Evolutionary conservation across 2,888 invertebrate species (phyloP), one percentile per base, ranked within the genome.

Genomic region (Lasioglossum lativentre): DNA sequence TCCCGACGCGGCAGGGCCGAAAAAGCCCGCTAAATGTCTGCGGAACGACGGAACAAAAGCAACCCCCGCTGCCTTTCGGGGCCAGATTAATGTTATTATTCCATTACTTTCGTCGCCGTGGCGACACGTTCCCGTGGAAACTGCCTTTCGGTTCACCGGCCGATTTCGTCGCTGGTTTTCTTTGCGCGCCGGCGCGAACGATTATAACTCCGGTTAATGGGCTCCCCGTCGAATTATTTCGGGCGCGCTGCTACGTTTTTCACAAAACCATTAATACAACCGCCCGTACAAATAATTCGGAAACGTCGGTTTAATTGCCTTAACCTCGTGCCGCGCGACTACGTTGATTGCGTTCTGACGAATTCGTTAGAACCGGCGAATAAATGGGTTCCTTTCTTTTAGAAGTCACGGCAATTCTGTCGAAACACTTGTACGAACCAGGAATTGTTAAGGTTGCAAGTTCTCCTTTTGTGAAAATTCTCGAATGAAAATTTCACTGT

Each of bases 21-120:
- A 86, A 86, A 80, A 86, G 77, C 77, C 56, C 42, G 80, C 70
- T 71, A 52, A 86, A 80, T 74, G 84, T 80, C 76, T 84, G 63
- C 76, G 52, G 76, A 72, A 73, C 72, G 45, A 34, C 66, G 75
- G 70, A 77, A 85, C 76, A 59, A 82, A 78, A 82, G 78, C 71
- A 78, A 66, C 63, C 63, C 63, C n/a, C 47, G 34, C 63, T 73
- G 63, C 40, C 71, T 78, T 78, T 71, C 42, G 63, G 74, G 34
- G 16, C 71, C 52, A 45, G 75, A 85, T 79, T 83, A 72, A 83
- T 45, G 75, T 79, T 76, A 76, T 85, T 85, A 75, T 73, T 47
- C 52, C 73, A 82, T 82, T 75, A 74, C 34, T 84, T 40, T 34
- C 68, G 71, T 19, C 70, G 56, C 34, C 40, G 30, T 30, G 47